Evolutionary conservation across 2,888 invertebrate genomes (phyloP), one percentile per base, ranked within the genome.

Genomic region (Euproctis similis): DNA sequence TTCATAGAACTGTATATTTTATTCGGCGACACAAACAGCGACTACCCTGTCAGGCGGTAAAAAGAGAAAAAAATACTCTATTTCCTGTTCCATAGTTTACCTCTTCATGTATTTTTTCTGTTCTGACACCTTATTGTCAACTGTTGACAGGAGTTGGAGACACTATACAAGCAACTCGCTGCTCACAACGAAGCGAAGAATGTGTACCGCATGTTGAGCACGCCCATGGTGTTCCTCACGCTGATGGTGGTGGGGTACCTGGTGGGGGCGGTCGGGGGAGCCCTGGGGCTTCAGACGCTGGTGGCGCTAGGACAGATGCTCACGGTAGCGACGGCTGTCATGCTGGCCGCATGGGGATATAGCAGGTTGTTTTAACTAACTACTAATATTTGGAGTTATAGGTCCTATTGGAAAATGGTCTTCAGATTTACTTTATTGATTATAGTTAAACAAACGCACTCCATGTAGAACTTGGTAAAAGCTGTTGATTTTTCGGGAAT

Each of bases 151-250:
- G 97, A 97, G 61, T 80, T 97, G 43, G 93, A 94, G 33, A 95
- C 95, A 19, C 82, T 91, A 21, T 97, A 88, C 71, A 81, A 81
- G 13, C 93, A 92, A 63, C 95, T 95, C 63, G 90, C 90, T 60
- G 90, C 93, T 31, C 95, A 96, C 86, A 99, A 99, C 78, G 97
- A 98, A 63, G 93, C 95, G 64, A 99, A 99, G 88, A 98, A 98
- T 76, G 91, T 98, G 39, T 95, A 97, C 80, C 95, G 94, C 68
- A 93, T 97, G 39, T 94, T 96, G 26, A 89, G 96, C 57, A 98
- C 98, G 14, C 97, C 98, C 8, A 93, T 93, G 11, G 95, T 96
- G 30, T 92, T 96, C 68, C 92, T 93, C 58, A 90, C 90, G 12
- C 78, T 96, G 50, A 92, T 95, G 48, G 87, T 96, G 44, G 77